Evolutionary conservation across 2,888 invertebrate genomes (phyloP).

Genomic region (Drosophila tanythrix): DNA sequence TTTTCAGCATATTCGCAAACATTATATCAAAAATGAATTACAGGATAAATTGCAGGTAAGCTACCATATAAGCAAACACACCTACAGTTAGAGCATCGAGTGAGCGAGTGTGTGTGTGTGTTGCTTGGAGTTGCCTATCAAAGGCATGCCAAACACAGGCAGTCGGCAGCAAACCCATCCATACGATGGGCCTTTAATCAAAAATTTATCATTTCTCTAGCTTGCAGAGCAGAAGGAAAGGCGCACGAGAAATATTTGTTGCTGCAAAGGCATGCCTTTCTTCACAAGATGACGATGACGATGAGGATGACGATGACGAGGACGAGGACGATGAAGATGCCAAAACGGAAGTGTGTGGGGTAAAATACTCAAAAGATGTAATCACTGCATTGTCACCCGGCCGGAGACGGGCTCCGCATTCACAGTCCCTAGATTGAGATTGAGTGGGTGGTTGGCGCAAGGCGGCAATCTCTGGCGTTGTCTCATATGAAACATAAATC

Average conservation of each 20-base stretch:
- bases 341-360: constrained; percentile 52
- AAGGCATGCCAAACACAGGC: constrained; percentile 59
- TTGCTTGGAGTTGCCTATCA: constrained; percentile 40
- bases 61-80: constrained; percentile 1
- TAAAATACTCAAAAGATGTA: constrained; percentile 76
- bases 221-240: constrained; percentile 19
- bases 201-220: constrained; percentile 74
- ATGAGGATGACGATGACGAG: constrained; percentile 12
- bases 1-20: not conserved
- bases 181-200: constrained; percentile 73
- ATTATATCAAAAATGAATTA: constrained; percentile 2
- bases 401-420: constrained; percentile 49
- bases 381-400: constrained; percentile 80
- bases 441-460: not conserved
- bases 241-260: constrained; percentile 61
- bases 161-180: constrained; percentile 24
- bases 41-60: constrained; percentile 19
- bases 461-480: constrained; percentile 23
- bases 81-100: not conserved
- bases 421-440: constrained; percentile 19
- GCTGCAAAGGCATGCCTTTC: constrained; percentile 75
- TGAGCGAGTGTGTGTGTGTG: constrained; percentile 11
- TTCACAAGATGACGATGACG: constrained; percentile 25
- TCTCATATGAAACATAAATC: constrained; percentile 78
- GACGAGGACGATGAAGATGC: constrained; percentile 20